Conservation (phyloP, 2,888 invertebrate genomes). For the Stenoptilia bipunctidactyla region DNA sequence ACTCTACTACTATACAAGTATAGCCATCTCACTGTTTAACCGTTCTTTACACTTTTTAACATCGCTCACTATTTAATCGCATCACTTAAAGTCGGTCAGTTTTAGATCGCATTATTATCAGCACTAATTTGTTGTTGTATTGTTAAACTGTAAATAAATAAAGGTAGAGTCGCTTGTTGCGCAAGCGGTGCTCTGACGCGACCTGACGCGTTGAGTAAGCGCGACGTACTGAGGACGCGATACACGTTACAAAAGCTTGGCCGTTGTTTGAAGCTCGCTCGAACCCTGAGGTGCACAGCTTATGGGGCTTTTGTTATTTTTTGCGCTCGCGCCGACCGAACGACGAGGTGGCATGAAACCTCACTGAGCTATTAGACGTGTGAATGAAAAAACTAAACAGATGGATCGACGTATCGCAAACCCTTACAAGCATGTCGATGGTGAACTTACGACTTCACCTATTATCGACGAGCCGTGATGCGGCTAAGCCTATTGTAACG, state of each 20-base stretch:
- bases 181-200: slow-evolving; percentile 12
- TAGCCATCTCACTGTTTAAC: slow-evolving; percentile 41
- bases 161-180: not conserved
- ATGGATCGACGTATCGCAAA: slow-evolving; percentile 46
- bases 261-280: slow-evolving; percentile 53
- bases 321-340: slow-evolving; percentile 56
- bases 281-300: slow-evolving; percentile 23
- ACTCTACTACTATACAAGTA: slow-evolving; percentile 43
- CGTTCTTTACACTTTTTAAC: slow-evolving; percentile 41
- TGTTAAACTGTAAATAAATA: not conserved
- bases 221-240: slow-evolving; percentile 42
- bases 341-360: slow-evolving; percentile 54
- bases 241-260: slow-evolving; percentile 14
- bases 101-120: not conserved
- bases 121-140: not conserved
- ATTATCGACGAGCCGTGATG: slow-evolving; percentile 46
- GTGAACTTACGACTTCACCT: slow-evolving; percentile 33
- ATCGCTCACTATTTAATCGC: slow-evolving; percentile 18
- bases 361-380: slow-evolving; percentile 61
- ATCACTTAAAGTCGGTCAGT: too few relatives aligned
- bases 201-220: slow-evolving; percentile 24
- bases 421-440: slow-evolving; percentile 15
- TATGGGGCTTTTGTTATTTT: slow-evolving; percentile 67
- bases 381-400: slow-evolving; percentile 56
- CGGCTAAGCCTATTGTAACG: slow-evolving; percentile 47